A percentile compares a stretch with the other conserved stretches of the same genome.
These are phyloP conservation scores for Epinephelus fuscoguttatus DNA, from an alignment of 2,113 vertebrate genomes.

Conservation along the genomic window DNA sequence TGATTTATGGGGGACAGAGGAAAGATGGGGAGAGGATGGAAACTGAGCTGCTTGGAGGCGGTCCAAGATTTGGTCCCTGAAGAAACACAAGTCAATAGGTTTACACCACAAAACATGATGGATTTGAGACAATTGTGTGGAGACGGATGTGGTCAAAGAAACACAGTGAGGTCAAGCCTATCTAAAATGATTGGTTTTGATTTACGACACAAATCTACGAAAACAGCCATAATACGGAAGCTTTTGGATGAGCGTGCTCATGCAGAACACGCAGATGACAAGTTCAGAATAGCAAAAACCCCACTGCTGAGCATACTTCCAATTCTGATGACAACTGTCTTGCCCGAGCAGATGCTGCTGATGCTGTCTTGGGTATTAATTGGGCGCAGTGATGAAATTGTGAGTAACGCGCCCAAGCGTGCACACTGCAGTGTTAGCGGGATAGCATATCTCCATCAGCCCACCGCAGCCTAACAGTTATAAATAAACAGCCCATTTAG, in stretches of 20 bases:
- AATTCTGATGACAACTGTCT: constrained; percentile 54
- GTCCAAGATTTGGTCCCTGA: constrained; percentile 80
- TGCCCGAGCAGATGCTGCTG: constrained; percentile 57
- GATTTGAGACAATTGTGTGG: constrained; percentile 69
- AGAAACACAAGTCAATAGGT: constrained; percentile 83
- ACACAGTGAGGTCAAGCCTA: constrained; percentile 35
- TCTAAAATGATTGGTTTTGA: constrained; percentile 29
- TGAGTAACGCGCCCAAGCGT: constrained; percentile 55
- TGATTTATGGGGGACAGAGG: constrained; percentile 81
- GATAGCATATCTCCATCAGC: constrained; percentile 42
- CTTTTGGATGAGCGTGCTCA: constrained; percentile 39
- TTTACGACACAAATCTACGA: constrained; percentile 19
- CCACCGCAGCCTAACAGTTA: constrained; percentile 33
- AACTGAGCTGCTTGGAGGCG: constrained; percentile 79
- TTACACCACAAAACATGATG: constrained; percentile 81
- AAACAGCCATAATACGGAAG: constrained; percentile 26
- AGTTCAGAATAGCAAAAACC: constrained; percentile 42
- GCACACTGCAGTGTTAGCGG: constrained; percentile 26
- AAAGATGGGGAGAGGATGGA: constrained; percentile 80
- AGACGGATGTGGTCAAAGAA: constrained; percentile 54
- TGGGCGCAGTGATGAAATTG: constrained; percentile 68
- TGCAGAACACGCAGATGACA: constrained; percentile 5
- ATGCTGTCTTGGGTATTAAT: constrained; percentile 64
- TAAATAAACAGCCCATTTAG: constrained; percentile 69
- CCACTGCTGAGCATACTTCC: constrained; percentile 22